Conservation (phyloP, 30 jellyfish, hydroid and myxozoan species). For the Pelagia noctiluca region DNA sequence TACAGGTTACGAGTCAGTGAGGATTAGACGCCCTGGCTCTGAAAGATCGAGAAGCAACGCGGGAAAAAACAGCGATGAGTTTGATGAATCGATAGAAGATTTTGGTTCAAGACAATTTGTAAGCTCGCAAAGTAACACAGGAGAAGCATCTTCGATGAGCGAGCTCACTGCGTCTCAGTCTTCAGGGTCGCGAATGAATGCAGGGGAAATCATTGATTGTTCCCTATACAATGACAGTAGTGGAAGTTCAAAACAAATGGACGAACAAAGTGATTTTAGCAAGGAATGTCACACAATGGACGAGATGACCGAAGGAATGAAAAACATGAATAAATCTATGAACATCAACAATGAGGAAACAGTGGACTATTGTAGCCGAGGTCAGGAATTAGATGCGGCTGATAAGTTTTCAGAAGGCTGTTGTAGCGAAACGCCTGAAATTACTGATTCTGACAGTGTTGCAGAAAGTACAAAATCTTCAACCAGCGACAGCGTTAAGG, state of each 20-base stretch:
- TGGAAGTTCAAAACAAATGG: conserved; percentile 12
- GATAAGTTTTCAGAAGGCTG: conserved; percentile 34
- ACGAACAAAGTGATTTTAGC: conserved; percentile 22
- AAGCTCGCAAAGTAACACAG: too few species aligned
- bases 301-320: conserved; percentile 70
- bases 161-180: too few species aligned
- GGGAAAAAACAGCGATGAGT: conserved; percentile 36
- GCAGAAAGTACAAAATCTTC: not conserved
- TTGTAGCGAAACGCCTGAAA: not conserved
- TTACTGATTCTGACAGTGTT: not conserved
- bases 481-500: not conserved
- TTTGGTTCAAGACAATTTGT: too few species aligned
- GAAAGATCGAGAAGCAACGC: conserved; percentile 5
- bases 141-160: too few species aligned
- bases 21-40: conserved; percentile 21
- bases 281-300: conserved; percentile 61
- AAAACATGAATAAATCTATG: conserved; percentile 39
- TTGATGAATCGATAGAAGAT: too few species aligned
- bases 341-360: conserved; percentile 8
- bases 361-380: conserved; percentile 5
- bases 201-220: conserved; percentile 2
- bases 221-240: conserved; percentile 20
- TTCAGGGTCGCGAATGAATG: too few species aligned
- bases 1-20: too few species aligned
- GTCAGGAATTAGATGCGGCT: conserved; percentile 46